Evolutionary conservation across 2,797 vertebrate species (phyloP), one percentile per base, ranked within the genome.

Genomic region (Phrynocephalus vlangalii): DNA sequence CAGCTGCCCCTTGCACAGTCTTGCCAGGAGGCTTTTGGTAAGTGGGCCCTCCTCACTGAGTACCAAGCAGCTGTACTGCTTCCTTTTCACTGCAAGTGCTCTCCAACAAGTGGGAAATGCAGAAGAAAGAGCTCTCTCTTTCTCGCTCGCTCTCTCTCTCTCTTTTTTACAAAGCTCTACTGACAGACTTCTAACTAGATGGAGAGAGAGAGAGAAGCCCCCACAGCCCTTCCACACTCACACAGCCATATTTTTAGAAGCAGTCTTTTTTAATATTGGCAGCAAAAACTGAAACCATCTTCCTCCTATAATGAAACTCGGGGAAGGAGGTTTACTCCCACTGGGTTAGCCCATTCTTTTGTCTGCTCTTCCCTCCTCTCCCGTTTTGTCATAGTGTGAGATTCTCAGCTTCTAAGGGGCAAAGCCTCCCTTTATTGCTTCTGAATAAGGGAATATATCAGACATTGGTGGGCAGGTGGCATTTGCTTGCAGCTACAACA

Each of bases 171-270:
- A 67, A 56, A 75, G 44, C 24, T n/a, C 28, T 26, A 4, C 8
- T 20, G 15, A 16, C 72, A 77, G 77, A 3, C 56, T 70, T 89
- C 52, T 28, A 16, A 60, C 9, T 63, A 6, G 75, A 85, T 63
- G 30, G 18, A 72, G 26, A 44, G 38, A 33, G 79, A 33, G 38
- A 22, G 30, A 83, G 26, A 78, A 71, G n/a, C 44, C 26, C 66
- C 2, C 33, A 18, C n/a, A 30, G 28, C 71, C 60, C 10, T 30
- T 70, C 28, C 82, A 30, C 44, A 52, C 52, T 82, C 44, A 67
- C 30, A 79, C 30, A 83, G 24, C 24, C 52, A 5, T 86, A 87
- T 88, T 87, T 88, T 86, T 88, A 88, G 86, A 86, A 73, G 76
- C 75, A 38, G 48, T 44, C 38, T 50, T 85, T 44, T 88, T 88